Percentiles rank a stretch among this genome's conserved stretches.
Conservation (phyloP, 2,113 vertebrate genomes). For the Irena cyanogastra region DNA sequence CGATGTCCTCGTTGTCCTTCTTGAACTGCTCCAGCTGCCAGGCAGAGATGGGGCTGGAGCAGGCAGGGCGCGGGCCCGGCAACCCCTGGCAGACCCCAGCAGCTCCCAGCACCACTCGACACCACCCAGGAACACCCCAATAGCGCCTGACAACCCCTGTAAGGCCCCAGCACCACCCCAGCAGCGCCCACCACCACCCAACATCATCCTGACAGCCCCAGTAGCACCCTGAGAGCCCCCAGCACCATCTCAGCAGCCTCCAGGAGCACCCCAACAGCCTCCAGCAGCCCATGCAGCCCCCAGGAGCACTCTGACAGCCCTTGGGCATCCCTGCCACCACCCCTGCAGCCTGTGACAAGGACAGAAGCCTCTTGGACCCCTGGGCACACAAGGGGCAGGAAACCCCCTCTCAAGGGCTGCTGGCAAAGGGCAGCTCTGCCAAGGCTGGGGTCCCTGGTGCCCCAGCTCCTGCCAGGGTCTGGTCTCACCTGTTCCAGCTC, state of each 20-base stretch:
- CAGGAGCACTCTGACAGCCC: neutral
- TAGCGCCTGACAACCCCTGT: neutral
- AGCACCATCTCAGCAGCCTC: neutral
- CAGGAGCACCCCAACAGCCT: neutral
- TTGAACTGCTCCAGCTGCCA: slow-evolving; percentile 83
- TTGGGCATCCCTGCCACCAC: neutral
- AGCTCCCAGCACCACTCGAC: neutral
- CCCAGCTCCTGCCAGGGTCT: accelerated
- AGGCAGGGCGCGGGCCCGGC: accelerated
- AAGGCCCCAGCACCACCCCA: neutral
- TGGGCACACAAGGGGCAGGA: neutral
- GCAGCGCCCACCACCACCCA: too few relatives aligned
- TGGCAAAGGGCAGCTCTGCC: neutral
- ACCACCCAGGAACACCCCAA: neutral
- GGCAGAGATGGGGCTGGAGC: neutral
- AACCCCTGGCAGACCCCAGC: neutral
- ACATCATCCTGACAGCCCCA: too few relatives aligned
- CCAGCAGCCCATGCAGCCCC: neutral
- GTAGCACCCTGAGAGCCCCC: neutral
- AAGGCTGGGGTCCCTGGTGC: too few relatives aligned
- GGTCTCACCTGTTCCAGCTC: slow-evolving; percentile 84
- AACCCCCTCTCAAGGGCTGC: neutral
- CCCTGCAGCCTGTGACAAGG: neutral
- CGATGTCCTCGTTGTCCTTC: slow-evolving; percentile 61
- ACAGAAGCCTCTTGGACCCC: neutral